These are phyloP conservation scores for Corvus cornix DNA, from an alignment of 2,113 vertebrate species.

Conservation along the genomic window DNA sequence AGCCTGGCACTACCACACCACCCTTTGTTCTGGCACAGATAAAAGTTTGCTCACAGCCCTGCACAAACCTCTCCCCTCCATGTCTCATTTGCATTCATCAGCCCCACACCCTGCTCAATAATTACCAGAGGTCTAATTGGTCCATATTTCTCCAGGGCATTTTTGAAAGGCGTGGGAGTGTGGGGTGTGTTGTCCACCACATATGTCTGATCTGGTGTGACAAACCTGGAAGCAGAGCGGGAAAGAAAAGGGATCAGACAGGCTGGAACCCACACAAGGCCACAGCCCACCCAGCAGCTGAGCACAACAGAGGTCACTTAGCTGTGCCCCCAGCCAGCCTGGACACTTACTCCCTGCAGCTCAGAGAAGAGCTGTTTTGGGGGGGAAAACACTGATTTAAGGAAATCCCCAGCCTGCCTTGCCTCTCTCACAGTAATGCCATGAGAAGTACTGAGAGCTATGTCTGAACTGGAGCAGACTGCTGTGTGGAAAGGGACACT, in stretches of 20 bases:
- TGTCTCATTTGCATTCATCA: no score
- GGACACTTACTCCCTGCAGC: not conserved
- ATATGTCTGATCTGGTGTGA: constrained; percentile 93
- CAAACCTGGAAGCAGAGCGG: constrained; percentile 77
- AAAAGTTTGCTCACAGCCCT: not conserved
- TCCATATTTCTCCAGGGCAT: constrained; percentile 94
- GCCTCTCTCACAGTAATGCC: not conserved
- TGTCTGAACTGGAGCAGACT: not conserved
- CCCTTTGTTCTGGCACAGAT: not conserved
- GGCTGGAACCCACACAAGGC: not conserved
- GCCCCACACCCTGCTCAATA: not conserved
- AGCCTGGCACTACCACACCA: not conserved
- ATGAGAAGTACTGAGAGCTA: not conserved
- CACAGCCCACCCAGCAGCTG: not conserved
- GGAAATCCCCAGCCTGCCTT: not conserved
- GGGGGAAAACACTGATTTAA: not conserved
- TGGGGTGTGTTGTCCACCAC: constrained; percentile 85
- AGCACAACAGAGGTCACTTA: not conserved
- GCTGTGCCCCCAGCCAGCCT: not conserved
- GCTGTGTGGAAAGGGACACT: not conserved
- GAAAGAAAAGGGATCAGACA: not conserved
- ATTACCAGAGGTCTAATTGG: constrained; percentile 88
- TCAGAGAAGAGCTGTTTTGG: not conserved
- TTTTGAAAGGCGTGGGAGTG: constrained; percentile 96
- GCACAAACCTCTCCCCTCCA: not conserved